These are phyloP conservation scores for Leucosticte australis DNA, from an alignment of 2,113 vertebrate genomes.

Conservation along the genomic window DNA sequence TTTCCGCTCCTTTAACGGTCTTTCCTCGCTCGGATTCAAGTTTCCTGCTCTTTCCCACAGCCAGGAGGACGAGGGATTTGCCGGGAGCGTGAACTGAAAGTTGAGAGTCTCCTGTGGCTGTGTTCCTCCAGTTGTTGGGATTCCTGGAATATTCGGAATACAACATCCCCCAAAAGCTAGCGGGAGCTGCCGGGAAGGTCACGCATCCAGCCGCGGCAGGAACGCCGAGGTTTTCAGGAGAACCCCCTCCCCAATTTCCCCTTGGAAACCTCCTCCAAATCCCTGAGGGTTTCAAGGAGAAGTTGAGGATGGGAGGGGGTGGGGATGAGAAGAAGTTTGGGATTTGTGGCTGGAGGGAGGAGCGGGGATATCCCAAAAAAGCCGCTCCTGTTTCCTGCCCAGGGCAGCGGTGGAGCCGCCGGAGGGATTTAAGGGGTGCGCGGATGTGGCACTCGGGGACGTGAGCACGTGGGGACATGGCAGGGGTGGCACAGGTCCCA, in stretches of 20 bases:
- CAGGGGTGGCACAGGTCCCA: neutral
- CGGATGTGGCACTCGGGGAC: neutral
- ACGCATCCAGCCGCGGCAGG: neutral
- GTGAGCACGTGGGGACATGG: neutral
- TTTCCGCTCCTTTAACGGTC: neutral
- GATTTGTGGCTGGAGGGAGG: neutral
- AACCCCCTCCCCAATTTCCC: neutral
- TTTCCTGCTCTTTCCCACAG: slow-evolving; percentile 58
- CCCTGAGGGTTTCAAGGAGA: neutral
- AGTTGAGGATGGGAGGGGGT: rapidly evolving
- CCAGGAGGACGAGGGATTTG: neutral
- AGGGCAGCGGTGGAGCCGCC: neutral
- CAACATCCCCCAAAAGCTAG: neutral
- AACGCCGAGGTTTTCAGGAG: rapidly evolving
- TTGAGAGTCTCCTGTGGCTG: slow-evolving; percentile 29
- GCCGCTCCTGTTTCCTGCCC: rapidly evolving
- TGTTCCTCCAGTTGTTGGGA: slow-evolving; percentile 17
- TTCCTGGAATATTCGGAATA: slow-evolving; percentile 48
- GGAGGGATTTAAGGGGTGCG: rapidly evolving
- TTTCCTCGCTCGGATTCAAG: slow-evolving; percentile 25
- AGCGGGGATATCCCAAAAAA: neutral
- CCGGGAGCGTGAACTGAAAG: slow-evolving; percentile 39
- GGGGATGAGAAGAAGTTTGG: neutral
- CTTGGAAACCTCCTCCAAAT: neutral
- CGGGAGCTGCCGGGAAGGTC: neutral